Conservation (phyloP, 2,888 invertebrate species). For the Acrocyrtus sp. region DNA sequence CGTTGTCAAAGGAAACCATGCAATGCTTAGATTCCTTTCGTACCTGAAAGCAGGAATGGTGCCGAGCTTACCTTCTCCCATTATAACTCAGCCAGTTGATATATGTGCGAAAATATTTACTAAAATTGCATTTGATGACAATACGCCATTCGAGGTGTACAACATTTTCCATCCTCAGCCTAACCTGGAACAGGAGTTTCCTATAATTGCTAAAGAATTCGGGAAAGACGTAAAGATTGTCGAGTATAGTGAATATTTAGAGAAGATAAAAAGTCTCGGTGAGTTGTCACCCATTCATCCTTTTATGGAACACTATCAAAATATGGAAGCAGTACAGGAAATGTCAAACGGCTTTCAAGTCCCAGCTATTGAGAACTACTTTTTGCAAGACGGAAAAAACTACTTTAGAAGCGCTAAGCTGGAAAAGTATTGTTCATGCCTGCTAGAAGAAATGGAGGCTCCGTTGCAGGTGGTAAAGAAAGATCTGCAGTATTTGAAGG, state of each 20-base stretch:
- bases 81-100: slow-evolving; percentile 39
- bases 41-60: slow-evolving; percentile 44
- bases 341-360: background rate
- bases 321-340: slow-evolving; percentile 6
- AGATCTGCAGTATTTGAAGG: slow-evolving; percentile 37
- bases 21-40: slow-evolving; percentile 35
- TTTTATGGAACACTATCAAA: slow-evolving; percentile 20
- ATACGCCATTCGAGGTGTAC: slow-evolving; percentile 46
- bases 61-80: slow-evolving; percentile 22
- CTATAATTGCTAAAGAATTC: slow-evolving; percentile 20
- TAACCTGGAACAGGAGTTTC: background rate
- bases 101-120: slow-evolving; percentile 35
- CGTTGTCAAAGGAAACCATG: slow-evolving; percentile 46
- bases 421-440: background rate
- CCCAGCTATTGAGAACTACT: background rate
- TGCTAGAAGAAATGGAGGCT: slow-evolving; percentile 11
- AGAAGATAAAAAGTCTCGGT: slow-evolving; percentile 6
- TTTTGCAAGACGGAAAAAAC: background rate
- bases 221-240: slow-evolving; percentile 13
- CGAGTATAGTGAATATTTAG: slow-evolving; percentile 21
- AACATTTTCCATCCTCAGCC: slow-evolving; percentile 35
- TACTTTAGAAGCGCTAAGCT: slow-evolving; percentile 33
- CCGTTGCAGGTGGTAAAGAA: slow-evolving; percentile 7
- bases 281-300: slow-evolving; percentile 17
- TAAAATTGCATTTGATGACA: slow-evolving; percentile 35